Conservation (phyloP, 2,113 vertebrate species). For the Geococcyx californianus region DNA sequence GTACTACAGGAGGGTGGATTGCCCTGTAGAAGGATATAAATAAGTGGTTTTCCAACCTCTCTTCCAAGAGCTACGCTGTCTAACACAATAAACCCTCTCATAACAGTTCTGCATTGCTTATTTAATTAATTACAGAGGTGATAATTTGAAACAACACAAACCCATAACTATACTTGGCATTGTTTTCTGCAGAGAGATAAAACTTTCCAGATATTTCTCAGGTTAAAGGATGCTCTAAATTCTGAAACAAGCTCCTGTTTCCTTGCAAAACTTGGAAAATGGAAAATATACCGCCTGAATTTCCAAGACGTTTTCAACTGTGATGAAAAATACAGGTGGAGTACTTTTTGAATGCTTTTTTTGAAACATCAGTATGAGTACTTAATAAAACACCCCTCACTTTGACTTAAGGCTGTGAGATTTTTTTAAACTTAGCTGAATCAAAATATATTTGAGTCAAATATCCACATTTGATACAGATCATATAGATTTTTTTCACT, state of each 20-base stretch:
- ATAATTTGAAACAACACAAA: neutral
- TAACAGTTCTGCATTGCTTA: neutral
- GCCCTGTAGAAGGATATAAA: neutral
- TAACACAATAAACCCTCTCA: neutral
- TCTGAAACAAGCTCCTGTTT: neutral
- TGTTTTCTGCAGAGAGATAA: neutral
- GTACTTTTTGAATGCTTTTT: neutral
- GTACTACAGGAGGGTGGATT: neutral
- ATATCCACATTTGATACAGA: neutral
- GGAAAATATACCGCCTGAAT: neutral
- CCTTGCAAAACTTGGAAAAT: neutral
- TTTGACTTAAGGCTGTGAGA: neutral
- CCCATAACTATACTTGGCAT: neutral
- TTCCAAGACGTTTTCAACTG: neutral
- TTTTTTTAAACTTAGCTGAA: neutral
- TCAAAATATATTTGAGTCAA: neutral
- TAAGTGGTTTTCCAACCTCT: neutral
- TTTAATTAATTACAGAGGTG: neutral
- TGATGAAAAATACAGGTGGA: neutral
- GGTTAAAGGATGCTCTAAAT: neutral
- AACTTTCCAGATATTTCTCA: neutral
- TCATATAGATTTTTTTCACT: neutral
- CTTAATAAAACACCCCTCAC: neutral
- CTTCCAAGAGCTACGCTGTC: neutral
- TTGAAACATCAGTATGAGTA: neutral